phyloP scores from a whole-genome alignment of 2,888 invertebrate species.

The Gymnoscelis rufifasciata region DNA sequence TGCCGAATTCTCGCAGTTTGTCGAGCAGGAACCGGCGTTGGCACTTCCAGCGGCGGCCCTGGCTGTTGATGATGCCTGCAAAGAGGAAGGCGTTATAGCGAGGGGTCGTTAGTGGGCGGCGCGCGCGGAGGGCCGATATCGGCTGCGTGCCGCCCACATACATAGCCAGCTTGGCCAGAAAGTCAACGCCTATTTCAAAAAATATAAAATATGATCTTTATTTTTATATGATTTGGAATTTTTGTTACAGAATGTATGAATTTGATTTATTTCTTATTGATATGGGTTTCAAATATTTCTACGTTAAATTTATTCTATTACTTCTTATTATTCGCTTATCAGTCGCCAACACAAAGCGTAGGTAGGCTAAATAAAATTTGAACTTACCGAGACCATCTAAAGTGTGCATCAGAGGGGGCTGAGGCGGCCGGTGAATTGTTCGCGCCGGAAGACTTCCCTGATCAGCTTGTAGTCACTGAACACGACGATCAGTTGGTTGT shows the following conservation, averaged over 20 bases:
- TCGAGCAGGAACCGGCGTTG: conserved; percentile 93
- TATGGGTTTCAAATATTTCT: not conserved
- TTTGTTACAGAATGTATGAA: too few relatives aligned
- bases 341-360: too few relatives aligned
- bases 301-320: too few relatives aligned
- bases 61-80: conserved; percentile 92
- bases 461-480: conserved; percentile 92
- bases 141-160: conserved; percentile 48
- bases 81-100: conserved; percentile 49
- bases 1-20: conserved; percentile 90
- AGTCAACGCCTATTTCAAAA: not conserved
- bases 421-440: conserved; percentile 93
- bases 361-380: not conserved
- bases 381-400: conserved; percentile 93
- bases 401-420: conserved; percentile 90
- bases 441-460: conserved; percentile 89
- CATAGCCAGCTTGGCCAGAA: conserved; percentile 31
- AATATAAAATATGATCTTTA: too few relatives aligned
- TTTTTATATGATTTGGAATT: too few relatives aligned
- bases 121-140: conserved; percentile 43
- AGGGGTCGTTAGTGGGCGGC: conserved; percentile 55
- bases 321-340: too few relatives aligned
- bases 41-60: conserved; percentile 93
- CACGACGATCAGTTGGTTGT: conserved; percentile 90
- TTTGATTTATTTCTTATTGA: not conserved